Evolutionary conservation across 2,888 invertebrate genomes (phyloP).

Genomic region (Macaria notata): DNA sequence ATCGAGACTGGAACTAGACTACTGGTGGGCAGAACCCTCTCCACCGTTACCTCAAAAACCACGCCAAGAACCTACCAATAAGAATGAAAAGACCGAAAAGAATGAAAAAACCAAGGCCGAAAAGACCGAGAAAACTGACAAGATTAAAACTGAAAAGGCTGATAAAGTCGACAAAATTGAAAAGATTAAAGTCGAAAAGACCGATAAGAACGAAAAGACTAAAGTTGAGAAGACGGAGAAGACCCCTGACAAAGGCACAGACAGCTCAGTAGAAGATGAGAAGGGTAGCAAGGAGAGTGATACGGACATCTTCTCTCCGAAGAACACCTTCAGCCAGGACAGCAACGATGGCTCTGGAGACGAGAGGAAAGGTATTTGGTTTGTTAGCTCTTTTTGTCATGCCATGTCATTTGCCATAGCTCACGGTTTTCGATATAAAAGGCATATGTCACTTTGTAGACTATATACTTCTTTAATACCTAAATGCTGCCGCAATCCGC

Average conservation of each 20-base stretch:
- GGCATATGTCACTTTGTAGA: too few relatives aligned
- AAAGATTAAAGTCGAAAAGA: conserved; percentile 24
- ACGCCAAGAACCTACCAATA: conserved; percentile 31
- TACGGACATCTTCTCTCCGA: conserved; percentile 68
- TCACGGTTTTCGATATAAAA: too few relatives aligned
- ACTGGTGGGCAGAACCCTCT: conserved; percentile 87
- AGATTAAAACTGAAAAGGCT: conserved; percentile 39
- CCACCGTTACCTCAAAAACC: conserved; percentile 53
- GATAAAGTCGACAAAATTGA: conserved; percentile 37
- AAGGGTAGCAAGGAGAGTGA: conserved; percentile 56
- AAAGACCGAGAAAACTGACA: conserved; percentile 40
- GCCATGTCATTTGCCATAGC: too few relatives aligned
- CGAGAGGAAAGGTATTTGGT: conserved; percentile 64
- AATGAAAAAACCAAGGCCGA: conserved; percentile 39
- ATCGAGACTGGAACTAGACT: conserved; percentile 88
- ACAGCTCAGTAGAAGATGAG: conserved; percentile 60
- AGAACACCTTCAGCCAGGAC: conserved; percentile 65
- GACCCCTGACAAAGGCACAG: conserved; percentile 50
- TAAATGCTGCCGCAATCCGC: too few relatives aligned
- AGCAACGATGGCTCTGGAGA: conserved; percentile 77
- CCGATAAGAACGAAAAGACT: conserved; percentile 30
- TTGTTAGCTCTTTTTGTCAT: too few relatives aligned
- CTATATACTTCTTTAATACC: too few relatives aligned
- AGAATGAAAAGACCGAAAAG: conserved; percentile 35
- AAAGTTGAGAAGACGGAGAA: conserved; percentile 44